Percentiles rank a stretch among this genome's conserved stretches.
Evolutionary conservation across 2,888 invertebrate genomes (phyloP).

Genomic region (Acronicta psi): DNA sequence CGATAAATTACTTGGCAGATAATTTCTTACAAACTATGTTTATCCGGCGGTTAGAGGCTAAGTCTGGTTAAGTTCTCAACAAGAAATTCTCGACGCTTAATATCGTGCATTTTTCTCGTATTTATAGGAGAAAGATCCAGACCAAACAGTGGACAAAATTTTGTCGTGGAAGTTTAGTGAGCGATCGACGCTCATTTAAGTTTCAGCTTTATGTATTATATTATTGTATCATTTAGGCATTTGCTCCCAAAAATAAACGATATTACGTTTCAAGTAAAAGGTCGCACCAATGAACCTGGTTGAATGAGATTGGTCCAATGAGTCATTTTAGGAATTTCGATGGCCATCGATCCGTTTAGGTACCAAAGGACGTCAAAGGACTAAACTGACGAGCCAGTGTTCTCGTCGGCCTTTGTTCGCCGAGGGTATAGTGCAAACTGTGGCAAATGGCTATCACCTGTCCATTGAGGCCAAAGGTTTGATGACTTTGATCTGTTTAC

Average conservation of each 20-base stretch:
- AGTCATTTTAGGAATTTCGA: not conserved
- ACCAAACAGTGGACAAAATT: too few relatives aligned
- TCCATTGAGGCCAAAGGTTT: not conserved
- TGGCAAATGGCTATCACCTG: conserved; percentile 13
- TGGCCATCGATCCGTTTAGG: not conserved
- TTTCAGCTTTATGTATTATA: too few relatives aligned
- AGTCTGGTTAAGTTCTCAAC: too few relatives aligned
- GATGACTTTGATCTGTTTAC: conserved; percentile 14
- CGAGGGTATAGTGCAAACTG: conserved; percentile 7
- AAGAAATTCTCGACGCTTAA: too few relatives aligned
- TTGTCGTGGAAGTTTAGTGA: too few relatives aligned
- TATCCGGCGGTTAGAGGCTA: too few relatives aligned
- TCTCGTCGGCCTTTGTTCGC: conserved; percentile 15
- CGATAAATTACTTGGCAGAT: too few relatives aligned
- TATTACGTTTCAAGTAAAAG: not conserved
- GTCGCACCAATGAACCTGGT: not conserved
- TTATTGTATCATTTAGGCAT: too few relatives aligned
- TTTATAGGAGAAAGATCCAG: too few relatives aligned
- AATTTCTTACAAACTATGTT: too few relatives aligned
- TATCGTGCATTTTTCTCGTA: too few relatives aligned
- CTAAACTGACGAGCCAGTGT: not conserved
- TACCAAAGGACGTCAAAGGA: not conserved
- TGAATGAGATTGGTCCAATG: not conserved
- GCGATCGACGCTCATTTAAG: too few relatives aligned
- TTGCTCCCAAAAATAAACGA: not conserved